Base-by-base conservation (phyloP, 2,797 vertebrate genomes). In the Eupleurogrammus muticus region DNA sequence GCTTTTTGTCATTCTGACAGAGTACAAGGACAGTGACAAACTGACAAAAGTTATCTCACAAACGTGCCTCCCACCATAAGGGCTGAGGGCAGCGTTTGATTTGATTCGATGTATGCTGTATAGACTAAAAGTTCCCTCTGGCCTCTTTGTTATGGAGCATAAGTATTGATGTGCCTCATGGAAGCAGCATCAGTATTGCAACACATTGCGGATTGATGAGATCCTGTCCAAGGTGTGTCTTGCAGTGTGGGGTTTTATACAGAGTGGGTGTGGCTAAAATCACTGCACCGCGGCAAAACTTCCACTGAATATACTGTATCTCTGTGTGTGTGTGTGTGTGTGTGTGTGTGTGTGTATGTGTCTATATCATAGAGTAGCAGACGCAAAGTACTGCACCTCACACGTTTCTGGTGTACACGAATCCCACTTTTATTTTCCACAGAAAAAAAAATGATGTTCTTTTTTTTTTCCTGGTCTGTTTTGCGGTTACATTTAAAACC, bases 341-440 rank as follows among this genome's bases (percentile, higher is more conserved):
- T 65, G 16, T 56, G 23, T 59, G 20, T n/a, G 4, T 46, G 21
- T 71, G 52, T 73, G 49, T 81, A 75, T 56, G 78, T 68, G 62
- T 65, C 79, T 71, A 81, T 49, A 70, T 69, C 75, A 62, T 49
- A 46, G 44, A 77, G 84, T 4, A 80, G 75, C 80, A 75, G 80
- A 90, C 80, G 87, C 81, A 91, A 92, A 92, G 81, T 70, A 92
- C 83, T 78, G 89, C 87, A 86, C 77, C 86, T 76, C 86, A 93
- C 87, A 87, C 90, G 21, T 80, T 90, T 88, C 88, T 89, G 89
- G 89, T 93, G 90, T 91, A 91, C 88, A 89, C 89, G 87, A 92
- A 90, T 93, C 89, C 89, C 90, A 93, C 83, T 89, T 91, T 93
- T 92, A 91, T 92, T 93, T 85, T 87, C 85, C 82, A 90, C 92